phyloP scores from a whole-genome alignment of 2,888 invertebrate genomes.

The Apoderus coryli region DNA sequence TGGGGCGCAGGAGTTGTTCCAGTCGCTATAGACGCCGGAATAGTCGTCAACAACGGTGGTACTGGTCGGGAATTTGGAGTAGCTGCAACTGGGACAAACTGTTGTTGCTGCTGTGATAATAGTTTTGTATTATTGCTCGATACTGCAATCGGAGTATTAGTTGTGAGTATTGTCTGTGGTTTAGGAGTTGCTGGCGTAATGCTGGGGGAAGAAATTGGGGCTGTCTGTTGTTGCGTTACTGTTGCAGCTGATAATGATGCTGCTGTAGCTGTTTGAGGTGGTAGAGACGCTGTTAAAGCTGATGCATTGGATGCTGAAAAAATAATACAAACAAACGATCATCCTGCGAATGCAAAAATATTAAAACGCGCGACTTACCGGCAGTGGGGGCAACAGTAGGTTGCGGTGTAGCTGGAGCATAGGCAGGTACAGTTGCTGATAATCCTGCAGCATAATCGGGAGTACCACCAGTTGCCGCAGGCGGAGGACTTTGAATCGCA shows the following conservation, averaged over 20 bases:
- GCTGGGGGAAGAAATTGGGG: too few species aligned
- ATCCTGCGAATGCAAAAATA: background rate
- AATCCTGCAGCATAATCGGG: constrained; percentile 77
- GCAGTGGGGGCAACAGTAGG: constrained; percentile 25
- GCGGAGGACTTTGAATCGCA: constrained; percentile 27
- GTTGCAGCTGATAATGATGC: too few species aligned
- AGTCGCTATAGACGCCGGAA: constrained; percentile 18
- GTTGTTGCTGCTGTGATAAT: too few species aligned
- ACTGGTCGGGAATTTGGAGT: constrained; percentile 25
- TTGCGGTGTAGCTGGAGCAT: constrained; percentile 32
- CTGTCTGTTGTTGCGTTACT: too few species aligned
- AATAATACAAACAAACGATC: background rate
- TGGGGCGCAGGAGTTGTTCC: constrained; percentile 8
- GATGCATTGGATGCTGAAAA: too few species aligned
- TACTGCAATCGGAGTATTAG: too few species aligned
- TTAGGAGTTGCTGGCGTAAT: too few species aligned
- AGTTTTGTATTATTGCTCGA: too few species aligned
- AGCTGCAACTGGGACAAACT: constrained; percentile 11
- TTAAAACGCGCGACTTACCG: constrained; percentile 20
- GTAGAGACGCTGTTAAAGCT: too few species aligned
- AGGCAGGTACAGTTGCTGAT: constrained; percentile 41
- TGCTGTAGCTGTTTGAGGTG: too few species aligned
- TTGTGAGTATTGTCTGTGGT: too few species aligned
- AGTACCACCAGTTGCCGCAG: constrained; percentile 33
- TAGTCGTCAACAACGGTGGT: constrained; percentile 27